Evolutionary conservation across 2,888 invertebrate genomes (phyloP).

Genomic region (Dasysyrphus albostriatus): DNA sequence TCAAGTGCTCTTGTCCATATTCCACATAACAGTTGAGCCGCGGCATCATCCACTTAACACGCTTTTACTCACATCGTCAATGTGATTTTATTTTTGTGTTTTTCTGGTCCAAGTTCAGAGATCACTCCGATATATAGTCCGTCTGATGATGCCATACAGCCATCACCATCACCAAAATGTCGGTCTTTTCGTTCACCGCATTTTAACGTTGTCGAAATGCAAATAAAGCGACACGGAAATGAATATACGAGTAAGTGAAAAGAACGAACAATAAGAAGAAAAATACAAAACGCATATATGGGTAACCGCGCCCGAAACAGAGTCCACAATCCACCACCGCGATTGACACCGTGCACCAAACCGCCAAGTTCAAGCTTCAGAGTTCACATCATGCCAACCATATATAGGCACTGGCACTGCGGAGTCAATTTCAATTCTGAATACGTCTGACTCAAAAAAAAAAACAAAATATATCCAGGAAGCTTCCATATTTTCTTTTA

Average conservation of each 20-base stretch:
- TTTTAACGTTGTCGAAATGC: conserved; percentile 67
- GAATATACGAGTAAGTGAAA: conserved; percentile 65
- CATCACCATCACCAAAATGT: conserved; percentile 56
- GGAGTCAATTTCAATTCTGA: conserved; percentile 73
- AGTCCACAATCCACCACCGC: conserved; percentile 58
- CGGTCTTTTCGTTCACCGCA: conserved; percentile 67
- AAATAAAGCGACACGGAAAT: conserved; percentile 64
- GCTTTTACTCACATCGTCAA: conserved; percentile 73
- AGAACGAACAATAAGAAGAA: conserved; percentile 66
- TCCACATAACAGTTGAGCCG: conserved; percentile 35
- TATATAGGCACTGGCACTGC: conserved; percentile 34
- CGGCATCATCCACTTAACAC: conserved; percentile 73
- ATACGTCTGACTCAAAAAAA: conserved; percentile 4
- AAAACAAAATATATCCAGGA: conserved; percentile 17
- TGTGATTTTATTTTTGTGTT: conserved; percentile 33
- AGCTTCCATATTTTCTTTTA: conserved; percentile 69
- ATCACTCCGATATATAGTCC: conserved; percentile 34
- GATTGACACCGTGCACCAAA: conserved; percentile 67
- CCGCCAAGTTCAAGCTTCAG: conserved; percentile 60
- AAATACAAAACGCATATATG: conserved; percentile 56
- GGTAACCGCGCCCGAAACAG: conserved; percentile 80
- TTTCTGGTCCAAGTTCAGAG: conserved; percentile 4
- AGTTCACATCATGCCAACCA: conserved; percentile 11
- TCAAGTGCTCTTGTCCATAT: conserved; percentile 56
- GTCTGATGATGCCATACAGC: conserved; percentile 11